These are phyloP conservation scores for Trilocha varians DNA, from an alignment of 2,888 invertebrate species.

Conservation along the genomic window DNA sequence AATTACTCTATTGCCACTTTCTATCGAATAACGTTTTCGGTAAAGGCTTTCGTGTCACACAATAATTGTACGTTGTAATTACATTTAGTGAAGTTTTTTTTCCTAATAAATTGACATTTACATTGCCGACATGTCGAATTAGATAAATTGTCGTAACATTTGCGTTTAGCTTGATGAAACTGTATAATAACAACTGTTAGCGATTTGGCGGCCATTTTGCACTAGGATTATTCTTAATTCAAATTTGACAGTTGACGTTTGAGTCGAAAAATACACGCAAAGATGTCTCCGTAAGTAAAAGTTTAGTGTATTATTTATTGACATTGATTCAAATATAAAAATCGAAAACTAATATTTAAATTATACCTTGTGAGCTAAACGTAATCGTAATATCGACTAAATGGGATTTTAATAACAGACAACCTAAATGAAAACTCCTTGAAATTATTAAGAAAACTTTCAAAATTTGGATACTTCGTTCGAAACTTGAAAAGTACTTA, in stretches of 20 bases:
- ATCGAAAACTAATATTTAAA: no score
- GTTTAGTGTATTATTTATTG: no score
- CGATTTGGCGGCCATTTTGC: no score
- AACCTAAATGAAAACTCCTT: conserved; percentile 49
- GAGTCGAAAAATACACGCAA: no score
- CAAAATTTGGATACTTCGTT: conserved; percentile 44
- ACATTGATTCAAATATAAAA: no score
- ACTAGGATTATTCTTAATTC: no score
- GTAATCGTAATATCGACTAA: conserved; percentile 13
- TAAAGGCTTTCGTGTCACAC: conserved; percentile 6
- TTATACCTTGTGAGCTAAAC: no score
- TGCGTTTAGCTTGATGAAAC: neutral
- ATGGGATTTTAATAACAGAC: conserved; percentile 55
- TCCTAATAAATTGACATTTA: neutral
- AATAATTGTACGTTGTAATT: conserved; percentile 1
- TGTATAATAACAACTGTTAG: no score
- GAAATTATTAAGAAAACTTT: conserved; percentile 47
- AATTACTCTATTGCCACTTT: conserved; percentile 18
- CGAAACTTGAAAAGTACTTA: conserved; percentile 51
- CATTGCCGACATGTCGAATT: neutral
- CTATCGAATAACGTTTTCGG: conserved; percentile 6
- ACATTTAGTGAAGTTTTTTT: neutral
- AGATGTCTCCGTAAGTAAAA: no score
- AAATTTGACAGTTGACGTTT: no score
- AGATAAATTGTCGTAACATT: neutral